Evolutionary conservation across 35 echinoderm and acorn worm species (phyloP).

Genomic region (Holothuria glaberrima): DNA sequence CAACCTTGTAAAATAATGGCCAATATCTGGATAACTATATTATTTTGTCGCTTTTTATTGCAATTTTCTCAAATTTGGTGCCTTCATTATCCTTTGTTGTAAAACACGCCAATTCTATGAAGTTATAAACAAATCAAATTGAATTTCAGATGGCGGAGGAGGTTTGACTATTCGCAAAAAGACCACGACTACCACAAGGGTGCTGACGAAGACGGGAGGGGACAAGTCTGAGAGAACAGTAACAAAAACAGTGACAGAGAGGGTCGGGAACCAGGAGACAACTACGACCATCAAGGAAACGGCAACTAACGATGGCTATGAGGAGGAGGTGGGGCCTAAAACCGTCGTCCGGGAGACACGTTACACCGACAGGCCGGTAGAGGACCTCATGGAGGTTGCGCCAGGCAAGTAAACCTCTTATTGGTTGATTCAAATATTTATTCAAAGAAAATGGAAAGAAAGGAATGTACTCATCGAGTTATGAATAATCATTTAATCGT

Average conservation of each 20-base stretch:
- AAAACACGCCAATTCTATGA: too few species aligned
- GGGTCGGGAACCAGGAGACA: slow-evolving; percentile 60
- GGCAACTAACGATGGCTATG: background rate
- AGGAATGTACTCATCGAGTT: background rate
- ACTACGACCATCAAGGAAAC: slow-evolving; percentile 54
- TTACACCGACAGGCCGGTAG: slow-evolving; percentile 45
- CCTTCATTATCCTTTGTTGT: too few species aligned
- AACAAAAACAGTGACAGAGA: slow-evolving; percentile 79
- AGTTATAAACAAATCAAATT: too few species aligned
- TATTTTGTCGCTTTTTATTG: too few species aligned
- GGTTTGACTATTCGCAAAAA: slow-evolving; percentile 51
- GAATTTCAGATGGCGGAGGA: slow-evolving; percentile 5
- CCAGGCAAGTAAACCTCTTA: slow-evolving; percentile 36
- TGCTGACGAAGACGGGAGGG: slow-evolving; percentile 64
- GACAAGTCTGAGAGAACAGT: slow-evolving; percentile 69
- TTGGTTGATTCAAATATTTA: background rate
- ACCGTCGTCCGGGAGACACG: slow-evolving; percentile 38
- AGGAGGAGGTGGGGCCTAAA: slow-evolving; percentile 31
- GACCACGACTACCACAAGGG: slow-evolving; percentile 68
- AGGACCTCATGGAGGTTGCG: slow-evolving; percentile 32
- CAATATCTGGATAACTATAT: too few species aligned
- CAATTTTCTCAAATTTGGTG: too few species aligned
- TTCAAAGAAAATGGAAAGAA: background rate
- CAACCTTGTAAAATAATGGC: too few species aligned
- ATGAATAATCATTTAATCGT: too few species aligned